Base-by-base conservation (phyloP, 2,888 invertebrate genomes). In the Caenorhabditis afra region DNA sequence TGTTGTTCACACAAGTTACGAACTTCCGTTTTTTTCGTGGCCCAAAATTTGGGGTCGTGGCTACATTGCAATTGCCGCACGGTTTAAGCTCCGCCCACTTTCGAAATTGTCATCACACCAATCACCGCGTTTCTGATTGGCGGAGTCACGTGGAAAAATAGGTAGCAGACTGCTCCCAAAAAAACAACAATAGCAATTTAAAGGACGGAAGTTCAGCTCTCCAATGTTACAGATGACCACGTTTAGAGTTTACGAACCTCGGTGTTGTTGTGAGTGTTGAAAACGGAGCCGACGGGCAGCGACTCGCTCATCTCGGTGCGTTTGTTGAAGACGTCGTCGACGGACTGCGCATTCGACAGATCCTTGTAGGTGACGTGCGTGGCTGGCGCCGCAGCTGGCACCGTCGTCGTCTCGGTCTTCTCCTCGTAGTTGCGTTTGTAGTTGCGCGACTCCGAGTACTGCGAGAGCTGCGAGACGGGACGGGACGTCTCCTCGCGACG, bases 251-350 rank as follows among this genome's bases (percentile, higher is more conserved):
- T n/a, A n/a, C n/a, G 3, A 29, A 84, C 84, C 80, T 86, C 71
- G 1, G 88, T 85, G 61, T 88, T 84, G 45, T 81, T 82, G 35
- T 84, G 82, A 23, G 88, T 88, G 70, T 88, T 88, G 59, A 82
- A 81, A 39, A 88, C 50, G 18, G 78, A 67, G 65, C 88, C 88
- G 8, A 70, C 67, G 2, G 87, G 86, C 10, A 88, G 77, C 11
- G 61, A 61, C 66, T 87, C 86, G 45, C 67, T 79, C 87, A 86
- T 86, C 50, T 86, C 87, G 11, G 82, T 81, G 55, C 65, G 71
- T 50, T 80, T 81, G 61, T 83, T 80, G 77, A 83, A 83, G 12
- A 81, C 83, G 61, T 83, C 83, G 49, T 80, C 75, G 8, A 77
- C 81, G 2, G 62, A 74, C 52, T 80, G 75, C 18, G 80, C 80